phyloP scores from a whole-genome alignment of 2,797 vertebrate species.

The Notolepis coatsorum region DNA sequence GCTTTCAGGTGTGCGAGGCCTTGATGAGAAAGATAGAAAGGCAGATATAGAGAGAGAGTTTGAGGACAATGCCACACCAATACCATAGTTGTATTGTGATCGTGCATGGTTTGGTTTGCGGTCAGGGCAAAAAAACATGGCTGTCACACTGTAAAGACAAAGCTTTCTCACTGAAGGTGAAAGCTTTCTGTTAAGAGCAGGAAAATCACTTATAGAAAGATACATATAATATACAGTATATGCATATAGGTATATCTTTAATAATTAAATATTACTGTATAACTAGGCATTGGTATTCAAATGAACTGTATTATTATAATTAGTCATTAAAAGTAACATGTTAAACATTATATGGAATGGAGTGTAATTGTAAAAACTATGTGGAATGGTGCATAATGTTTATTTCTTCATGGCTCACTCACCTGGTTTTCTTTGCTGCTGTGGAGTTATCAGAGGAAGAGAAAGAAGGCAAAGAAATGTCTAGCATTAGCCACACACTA shows the following conservation, averaged over 20 bases:
- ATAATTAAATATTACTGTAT: slow-evolving; percentile 28
- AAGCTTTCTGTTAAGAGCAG: slow-evolving; percentile 74
- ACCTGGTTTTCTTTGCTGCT: slow-evolving; percentile 94
- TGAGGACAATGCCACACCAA: slow-evolving; percentile 75
- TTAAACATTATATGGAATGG: background rate
- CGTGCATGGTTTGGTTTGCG: slow-evolving; percentile 84
- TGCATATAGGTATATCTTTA: slow-evolving; percentile 26
- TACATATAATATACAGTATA: slow-evolving; percentile 40
- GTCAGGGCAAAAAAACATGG: slow-evolving; percentile 83
- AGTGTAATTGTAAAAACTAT: background rate
- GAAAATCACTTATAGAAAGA: slow-evolving; percentile 32
- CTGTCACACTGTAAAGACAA: slow-evolving; percentile 70
- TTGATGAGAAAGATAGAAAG: slow-evolving; percentile 77
- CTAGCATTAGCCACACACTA: slow-evolving; percentile 86
- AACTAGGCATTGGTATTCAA: slow-evolving; percentile 3
- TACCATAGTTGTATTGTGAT: slow-evolving; percentile 81
- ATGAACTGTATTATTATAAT: slow-evolving; percentile 7
- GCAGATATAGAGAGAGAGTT: slow-evolving; percentile 64
- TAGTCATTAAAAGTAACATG: slow-evolving; percentile 1
- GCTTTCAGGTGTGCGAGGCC: slow-evolving; percentile 96
- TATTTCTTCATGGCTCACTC: slow-evolving; percentile 74
- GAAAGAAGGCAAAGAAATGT: slow-evolving; percentile 73
- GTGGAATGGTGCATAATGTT: background rate
- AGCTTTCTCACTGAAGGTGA: slow-evolving; percentile 76
- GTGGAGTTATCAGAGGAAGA: slow-evolving; percentile 75